Evolutionary conservation across 2,797 vertebrate genomes (phyloP), one percentile per base, ranked within the genome.

Genomic region (Coregonus suidteri): DNA sequence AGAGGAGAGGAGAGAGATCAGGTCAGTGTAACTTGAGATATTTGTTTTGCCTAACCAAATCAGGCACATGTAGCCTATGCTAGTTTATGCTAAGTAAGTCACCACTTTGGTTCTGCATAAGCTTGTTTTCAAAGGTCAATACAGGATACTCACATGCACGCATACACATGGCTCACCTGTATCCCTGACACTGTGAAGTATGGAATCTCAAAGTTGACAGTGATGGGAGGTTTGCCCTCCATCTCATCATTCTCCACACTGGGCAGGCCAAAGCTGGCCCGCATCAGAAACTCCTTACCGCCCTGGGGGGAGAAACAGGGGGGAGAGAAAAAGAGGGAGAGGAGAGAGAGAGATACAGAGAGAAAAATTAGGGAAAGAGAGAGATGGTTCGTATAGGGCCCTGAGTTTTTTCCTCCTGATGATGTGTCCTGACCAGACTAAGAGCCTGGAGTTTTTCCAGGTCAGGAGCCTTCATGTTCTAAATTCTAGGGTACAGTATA

Each of bases 181-280:
- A 99, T 98, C 76, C 97, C 97, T 0, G 97, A 99, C 66, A 98
- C 97, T 0, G 97, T 99, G 85, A 98, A 99, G 82, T 98, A 99
- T 1, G 97, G 97, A 79, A 99, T 98, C 92, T 99, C 97, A 86
- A 99, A 99, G 89, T 96, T 97, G 77, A 99, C 96, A 0, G 94
- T 94, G 65, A 98, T 97, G 53, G 97, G 97, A 25, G 97, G 96
- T 86, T 95, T 96, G 20, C 96, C 97, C 83, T 98, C 97, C 0
- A 92, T 52, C 54, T 97, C 97, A 74, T 95, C 93, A 0, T 94
- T 97, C 84, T 98, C 97, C 88, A 99, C 97, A 0, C 97, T 99
- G 70, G 97, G 97, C 64, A 99, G 94, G 65, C 97, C 96, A 66
- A 99, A 98, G 83, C 97, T 97, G 35, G 97, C 97, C 0, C 97